These are phyloP conservation scores for Lamellibrachia luymesi DNA, from an alignment of 1,140 invertebrate genomes.

Conservation along the genomic window DNA sequence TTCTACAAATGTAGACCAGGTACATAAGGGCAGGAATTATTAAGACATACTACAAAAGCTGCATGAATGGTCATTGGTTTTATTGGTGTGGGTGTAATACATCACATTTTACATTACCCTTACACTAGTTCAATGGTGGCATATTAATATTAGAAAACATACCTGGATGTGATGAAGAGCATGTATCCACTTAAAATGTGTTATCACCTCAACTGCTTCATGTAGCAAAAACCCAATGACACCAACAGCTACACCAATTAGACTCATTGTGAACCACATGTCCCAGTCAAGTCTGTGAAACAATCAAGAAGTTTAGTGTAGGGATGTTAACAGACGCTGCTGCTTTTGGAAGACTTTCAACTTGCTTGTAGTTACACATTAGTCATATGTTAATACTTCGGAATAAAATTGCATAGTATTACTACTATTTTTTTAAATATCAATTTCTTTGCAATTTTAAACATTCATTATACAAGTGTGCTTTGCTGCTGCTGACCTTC, in stretches of 20 bases:
- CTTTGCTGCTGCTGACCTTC: too few species aligned
- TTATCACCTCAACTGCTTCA: constrained; percentile 35
- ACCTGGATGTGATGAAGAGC: constrained; percentile 33
- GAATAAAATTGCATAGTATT: too few species aligned
- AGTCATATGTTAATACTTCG: too few species aligned
- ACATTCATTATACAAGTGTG: too few species aligned
- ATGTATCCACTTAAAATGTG: constrained; percentile 35
- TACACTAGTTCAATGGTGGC: not conserved
- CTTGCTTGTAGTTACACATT: too few species aligned
- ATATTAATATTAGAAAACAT: not conserved
- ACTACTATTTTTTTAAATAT: too few species aligned
- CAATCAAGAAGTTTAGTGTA: not conserved
- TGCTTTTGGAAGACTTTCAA: too few species aligned
- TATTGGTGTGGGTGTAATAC: not conserved
- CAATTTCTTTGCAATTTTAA: too few species aligned
- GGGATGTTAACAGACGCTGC: too few species aligned
- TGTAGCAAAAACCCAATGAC: constrained; percentile 38
- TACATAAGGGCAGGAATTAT: too few species aligned
- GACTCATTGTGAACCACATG: constrained; percentile 40
- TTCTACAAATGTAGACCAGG: too few species aligned
- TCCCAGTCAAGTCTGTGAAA: constrained; percentile 37
- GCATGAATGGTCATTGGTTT: not conserved
- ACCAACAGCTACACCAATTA: constrained; percentile 38
- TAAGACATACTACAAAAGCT: too few species aligned
- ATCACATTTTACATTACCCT: not conserved